Evolutionary conservation across 2,113 vertebrate genomes (phyloP).

Genomic region (Hippopotamus amphibius): DNA sequence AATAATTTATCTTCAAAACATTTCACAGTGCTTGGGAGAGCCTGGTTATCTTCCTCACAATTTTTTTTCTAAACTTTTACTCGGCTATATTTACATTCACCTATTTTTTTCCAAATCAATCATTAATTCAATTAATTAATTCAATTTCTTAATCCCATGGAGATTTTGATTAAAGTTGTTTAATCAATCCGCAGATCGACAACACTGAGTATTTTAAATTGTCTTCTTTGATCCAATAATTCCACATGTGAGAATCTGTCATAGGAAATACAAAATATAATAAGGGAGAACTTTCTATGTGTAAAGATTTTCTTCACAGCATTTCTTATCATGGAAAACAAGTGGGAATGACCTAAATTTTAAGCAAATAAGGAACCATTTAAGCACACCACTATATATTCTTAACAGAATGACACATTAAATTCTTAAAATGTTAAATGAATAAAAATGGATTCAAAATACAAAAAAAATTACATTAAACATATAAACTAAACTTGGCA

Average conservation of each 20-base stretch:
- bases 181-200: slow-evolving; percentile 5
- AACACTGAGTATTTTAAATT: background rate
- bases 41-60: background rate
- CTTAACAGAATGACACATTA: background rate
- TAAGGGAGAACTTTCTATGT: background rate
- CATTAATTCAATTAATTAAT: background rate
- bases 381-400: background rate
- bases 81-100: background rate
- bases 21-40: background rate
- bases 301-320: background rate
- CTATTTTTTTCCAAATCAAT: background rate
- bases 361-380: background rate
- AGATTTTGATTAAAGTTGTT: background rate
- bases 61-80: background rate
- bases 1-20: background rate
- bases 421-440: slow-evolving; percentile 7
- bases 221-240: background rate
- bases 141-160: background rate
- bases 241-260: background rate
- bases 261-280: background rate
- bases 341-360: background rate
- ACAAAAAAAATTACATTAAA: background rate
- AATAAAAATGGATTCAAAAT: slow-evolving; percentile 13
- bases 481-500: background rate
- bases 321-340: background rate